phyloP scores from a whole-genome alignment of 2,113 vertebrate genomes.

The Tapirus terrestris region DNA sequence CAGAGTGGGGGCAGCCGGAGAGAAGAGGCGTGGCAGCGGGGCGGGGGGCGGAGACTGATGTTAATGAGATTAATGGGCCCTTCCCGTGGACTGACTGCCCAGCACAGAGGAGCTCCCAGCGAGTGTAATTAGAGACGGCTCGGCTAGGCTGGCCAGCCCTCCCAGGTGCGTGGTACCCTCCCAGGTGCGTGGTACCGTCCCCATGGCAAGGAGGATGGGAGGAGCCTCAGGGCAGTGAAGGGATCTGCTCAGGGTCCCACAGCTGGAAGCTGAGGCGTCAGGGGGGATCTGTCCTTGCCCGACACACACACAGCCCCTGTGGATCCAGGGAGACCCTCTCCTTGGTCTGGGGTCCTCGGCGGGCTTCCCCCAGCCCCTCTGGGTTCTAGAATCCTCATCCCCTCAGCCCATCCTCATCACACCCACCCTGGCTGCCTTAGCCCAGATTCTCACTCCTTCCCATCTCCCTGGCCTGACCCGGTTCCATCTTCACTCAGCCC shows the following conservation, averaged over 20 bases:
- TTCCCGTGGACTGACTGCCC: not conserved
- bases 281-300: not conserved
- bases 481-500: conserved; percentile 37
- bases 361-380: not conserved
- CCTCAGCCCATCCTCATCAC: not conserved
- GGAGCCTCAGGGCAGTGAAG: not conserved
- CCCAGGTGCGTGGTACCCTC: not conserved
- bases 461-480: conserved; percentile 38
- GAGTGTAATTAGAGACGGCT: too few species aligned
- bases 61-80: not conserved
- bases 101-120: not conserved
- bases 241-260: not conserved
- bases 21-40: not conserved
- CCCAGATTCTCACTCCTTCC: not conserved
- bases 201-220: not conserved
- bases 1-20: not conserved
- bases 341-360: not conserved
- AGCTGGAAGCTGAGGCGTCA: not conserved
- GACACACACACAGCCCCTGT: not conserved
- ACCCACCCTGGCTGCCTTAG: not conserved
- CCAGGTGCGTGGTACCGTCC: not conserved
- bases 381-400: not conserved
- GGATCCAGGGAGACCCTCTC: not conserved
- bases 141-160: not conserved
- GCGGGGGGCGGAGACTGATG: too few species aligned